Base-by-base conservation (phyloP, 2,888 invertebrate genomes). In the Eupithecia vulgata region DNA sequence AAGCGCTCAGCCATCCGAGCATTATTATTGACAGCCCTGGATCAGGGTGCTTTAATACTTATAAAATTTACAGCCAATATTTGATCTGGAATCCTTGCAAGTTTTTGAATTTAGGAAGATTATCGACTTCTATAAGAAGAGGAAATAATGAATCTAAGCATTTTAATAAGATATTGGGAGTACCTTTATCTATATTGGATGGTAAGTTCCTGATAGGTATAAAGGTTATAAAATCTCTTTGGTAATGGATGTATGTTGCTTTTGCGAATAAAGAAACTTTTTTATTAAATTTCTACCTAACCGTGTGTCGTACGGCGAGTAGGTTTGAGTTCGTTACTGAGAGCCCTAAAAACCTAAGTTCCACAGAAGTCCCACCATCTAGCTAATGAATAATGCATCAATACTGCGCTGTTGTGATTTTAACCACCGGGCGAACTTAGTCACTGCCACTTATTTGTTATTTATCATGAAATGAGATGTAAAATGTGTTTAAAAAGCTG, bases 331-430 rank as follows among this genome's bases (percentile, higher is more conserved):
- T 52, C 1, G n/a, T n/a, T 52, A 21, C 17, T 34, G 13, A 40
- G 12, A 30, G 64, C 71, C 61, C 62, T 72, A 57, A 72, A 25
- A 78, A 77, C 71, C 42, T 66, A 77, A 76, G 70, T 75, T 76
- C 35, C 21, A 40, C 73, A 62, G 70, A 71, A 74, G 72, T 75
- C 75, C 62, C 48, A 62, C 69, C 75, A 79, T 73, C 79, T 78
- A 74, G 72, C 59, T 67, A 68, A 77, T 80, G 76, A 79, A 80
- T 80, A 75, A 79, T 78, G 77, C 77, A 80, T 75, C 62, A 37
- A 52, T 75, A 74, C 69, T 65, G 70, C 71, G 75, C 77, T 75
- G 79, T 77, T 79, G 75, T 79, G 74, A 77, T 77, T 76, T 79
- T 72, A 77, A 75, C 75, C 71, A 77, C 75, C 72, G 34, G 61